These are phyloP conservation scores for Oreamnos americanus DNA, from an alignment of 2,113 vertebrate genomes.

Conservation along the genomic window DNA sequence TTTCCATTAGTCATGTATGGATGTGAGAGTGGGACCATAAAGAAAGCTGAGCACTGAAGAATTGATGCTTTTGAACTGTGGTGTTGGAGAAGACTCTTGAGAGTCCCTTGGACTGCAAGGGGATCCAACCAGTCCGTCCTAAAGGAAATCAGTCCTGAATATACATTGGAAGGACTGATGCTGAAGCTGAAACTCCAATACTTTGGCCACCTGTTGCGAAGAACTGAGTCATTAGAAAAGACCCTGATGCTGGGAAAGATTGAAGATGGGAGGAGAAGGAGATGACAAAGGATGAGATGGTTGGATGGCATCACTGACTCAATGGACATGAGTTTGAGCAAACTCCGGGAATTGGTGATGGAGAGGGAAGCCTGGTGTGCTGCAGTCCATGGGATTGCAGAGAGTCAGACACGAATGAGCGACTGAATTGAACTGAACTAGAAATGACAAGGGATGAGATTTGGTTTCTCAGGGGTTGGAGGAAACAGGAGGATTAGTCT, in stretches of 20 bases:
- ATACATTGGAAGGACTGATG: not conserved
- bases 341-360: not conserved
- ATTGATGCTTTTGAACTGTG: not conserved
- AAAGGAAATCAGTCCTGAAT: not conserved
- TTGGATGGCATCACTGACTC: not conserved
- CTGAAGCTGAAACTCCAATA: not conserved
- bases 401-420: fast-evolving
- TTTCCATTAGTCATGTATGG: not conserved
- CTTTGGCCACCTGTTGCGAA: fast-evolving
- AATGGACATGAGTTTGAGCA: not conserved
- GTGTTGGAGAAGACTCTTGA: not conserved
- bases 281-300: not conserved
- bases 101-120: not conserved
- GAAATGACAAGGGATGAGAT: not conserved
- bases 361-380: not conserved
- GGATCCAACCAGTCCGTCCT: not conserved
- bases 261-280: not conserved
- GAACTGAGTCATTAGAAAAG: not conserved
- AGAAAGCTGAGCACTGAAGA: not conserved
- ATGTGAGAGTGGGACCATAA: not conserved
- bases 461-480: not conserved
- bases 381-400: not conserved
- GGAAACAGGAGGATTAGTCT: not conserved
- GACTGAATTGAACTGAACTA: not conserved
- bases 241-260: not conserved